A percentile compares a stretch with the other conserved stretches of the same genome.
These are phyloP conservation scores for Aphidoletes aphidimyza DNA, from an alignment of 2,888 invertebrate genomes.

Conservation along the genomic window DNA sequence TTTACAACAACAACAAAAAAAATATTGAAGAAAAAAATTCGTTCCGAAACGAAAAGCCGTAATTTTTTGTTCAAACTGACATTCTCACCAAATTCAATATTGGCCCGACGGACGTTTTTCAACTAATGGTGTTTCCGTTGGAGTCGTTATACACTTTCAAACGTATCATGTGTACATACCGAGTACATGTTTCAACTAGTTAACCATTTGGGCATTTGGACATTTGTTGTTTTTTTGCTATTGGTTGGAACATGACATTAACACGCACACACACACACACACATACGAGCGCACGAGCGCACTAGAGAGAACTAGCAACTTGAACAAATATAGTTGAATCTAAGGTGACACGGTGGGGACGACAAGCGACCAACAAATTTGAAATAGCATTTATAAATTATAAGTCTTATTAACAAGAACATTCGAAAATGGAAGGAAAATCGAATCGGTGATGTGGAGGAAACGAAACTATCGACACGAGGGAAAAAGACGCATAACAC, in stretches of 20 bases:
- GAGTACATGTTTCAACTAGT: no score
- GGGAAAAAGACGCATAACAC: neutral
- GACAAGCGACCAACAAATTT: neutral
- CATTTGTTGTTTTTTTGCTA: no score
- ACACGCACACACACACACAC: no score
- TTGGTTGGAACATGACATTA: no score
- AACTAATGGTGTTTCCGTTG: neutral
- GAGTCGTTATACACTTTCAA: neutral
- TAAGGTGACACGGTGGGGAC: neutral
- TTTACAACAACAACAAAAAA: neutral
- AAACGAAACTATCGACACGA: neutral
- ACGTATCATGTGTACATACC: neutral
- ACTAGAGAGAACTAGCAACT: no score
- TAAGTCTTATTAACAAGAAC: conserved; percentile 1
- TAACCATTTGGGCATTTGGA: no score
- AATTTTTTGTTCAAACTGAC: neutral
- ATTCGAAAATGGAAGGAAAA: neutral
- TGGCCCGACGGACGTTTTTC: neutral
- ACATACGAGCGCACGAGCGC: no score
- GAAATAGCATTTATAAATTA: conserved; percentile 14
- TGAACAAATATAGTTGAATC: neutral
- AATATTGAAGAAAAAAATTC: neutral
- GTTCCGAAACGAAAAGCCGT: neutral
- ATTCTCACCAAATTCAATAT: neutral
- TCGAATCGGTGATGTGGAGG: neutral